These are phyloP conservation scores for Pyrgus malvae DNA, from an alignment of 2,888 invertebrate species.

Conservation along the genomic window DNA sequence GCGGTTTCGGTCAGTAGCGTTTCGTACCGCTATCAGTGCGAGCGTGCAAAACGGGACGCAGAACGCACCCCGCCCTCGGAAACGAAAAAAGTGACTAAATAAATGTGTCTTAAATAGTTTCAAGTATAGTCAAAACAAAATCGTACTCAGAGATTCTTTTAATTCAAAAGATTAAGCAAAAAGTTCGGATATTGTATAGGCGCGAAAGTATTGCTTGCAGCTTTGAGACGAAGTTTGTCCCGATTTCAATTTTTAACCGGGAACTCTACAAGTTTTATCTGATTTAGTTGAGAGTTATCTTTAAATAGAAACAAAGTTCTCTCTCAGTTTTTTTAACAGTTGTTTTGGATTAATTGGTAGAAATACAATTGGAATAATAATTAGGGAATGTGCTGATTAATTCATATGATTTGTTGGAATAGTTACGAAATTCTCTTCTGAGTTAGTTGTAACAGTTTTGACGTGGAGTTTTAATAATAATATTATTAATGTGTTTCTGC, in stretches of 20 bases:
- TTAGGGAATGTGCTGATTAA: too few species aligned
- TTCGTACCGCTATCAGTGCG: conserved; percentile 53
- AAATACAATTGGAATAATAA: too few species aligned
- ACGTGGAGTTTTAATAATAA: too few species aligned
- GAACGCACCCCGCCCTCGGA: conserved; percentile 30
- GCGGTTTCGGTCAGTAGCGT: conserved; percentile 58
- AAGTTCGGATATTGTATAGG: not conserved
- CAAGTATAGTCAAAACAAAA: not conserved
- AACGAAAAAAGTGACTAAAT: conserved; percentile 8
- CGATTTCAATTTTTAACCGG: conserved; percentile 6
- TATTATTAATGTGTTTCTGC: too few species aligned
- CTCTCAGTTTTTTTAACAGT: too few species aligned
- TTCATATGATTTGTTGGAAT: too few species aligned
- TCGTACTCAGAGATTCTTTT: not conserved
- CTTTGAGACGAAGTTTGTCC: conserved; percentile 6
- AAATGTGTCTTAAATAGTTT: not conserved
- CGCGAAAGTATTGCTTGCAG: conserved; percentile 8
- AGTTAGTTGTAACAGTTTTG: too few species aligned
- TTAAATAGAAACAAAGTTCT: too few species aligned
- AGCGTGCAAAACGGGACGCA: conserved; percentile 43
- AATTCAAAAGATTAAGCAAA: not conserved
- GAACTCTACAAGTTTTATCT: too few species aligned
- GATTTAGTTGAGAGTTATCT: too few species aligned
- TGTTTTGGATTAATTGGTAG: too few species aligned
- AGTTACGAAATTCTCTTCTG: too few species aligned